Conservation (phyloP, 2,113 vertebrate species). For the Anser brachyrhynchus region DNA sequence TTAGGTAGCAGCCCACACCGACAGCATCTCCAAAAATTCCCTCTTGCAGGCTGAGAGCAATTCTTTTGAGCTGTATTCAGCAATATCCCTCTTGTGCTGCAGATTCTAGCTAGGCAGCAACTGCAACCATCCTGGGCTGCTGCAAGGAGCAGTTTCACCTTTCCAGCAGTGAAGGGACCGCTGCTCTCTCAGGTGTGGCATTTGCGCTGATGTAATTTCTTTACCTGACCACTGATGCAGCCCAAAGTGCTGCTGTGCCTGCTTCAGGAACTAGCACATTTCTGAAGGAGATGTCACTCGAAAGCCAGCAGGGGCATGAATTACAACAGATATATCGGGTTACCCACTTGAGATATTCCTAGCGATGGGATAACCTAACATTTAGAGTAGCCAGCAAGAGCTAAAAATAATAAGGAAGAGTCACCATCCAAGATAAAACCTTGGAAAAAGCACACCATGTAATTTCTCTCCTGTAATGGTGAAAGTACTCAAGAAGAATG, state of each 20-base stretch:
- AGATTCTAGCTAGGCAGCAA: background rate
- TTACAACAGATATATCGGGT: background rate
- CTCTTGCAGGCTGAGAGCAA: background rate
- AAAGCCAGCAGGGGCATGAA: background rate
- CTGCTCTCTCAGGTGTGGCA: fast-evolving
- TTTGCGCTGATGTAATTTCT: background rate
- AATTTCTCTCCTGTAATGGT: background rate
- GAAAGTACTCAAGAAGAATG: background rate
- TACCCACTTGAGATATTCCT: slow-evolving; percentile 13
- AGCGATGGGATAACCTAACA: background rate
- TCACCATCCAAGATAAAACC: slow-evolving; percentile 1
- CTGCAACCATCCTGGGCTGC: background rate
- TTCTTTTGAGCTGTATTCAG: background rate
- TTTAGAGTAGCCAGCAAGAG: background rate
- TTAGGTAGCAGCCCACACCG: background rate
- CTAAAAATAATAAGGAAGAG: slow-evolving; percentile 25
- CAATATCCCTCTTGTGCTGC: background rate
- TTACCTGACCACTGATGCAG: background rate
- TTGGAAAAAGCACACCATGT: background rate
- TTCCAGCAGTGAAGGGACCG: background rate
- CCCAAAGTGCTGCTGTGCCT: background rate
- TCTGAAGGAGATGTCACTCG: background rate
- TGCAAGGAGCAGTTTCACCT: background rate
- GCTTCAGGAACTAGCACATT: background rate
- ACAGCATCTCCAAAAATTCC: background rate